These are phyloP conservation scores for Ceratosolen fusciceps DNA, from an alignment of 1,140 invertebrate species.

Conservation along the genomic window DNA sequence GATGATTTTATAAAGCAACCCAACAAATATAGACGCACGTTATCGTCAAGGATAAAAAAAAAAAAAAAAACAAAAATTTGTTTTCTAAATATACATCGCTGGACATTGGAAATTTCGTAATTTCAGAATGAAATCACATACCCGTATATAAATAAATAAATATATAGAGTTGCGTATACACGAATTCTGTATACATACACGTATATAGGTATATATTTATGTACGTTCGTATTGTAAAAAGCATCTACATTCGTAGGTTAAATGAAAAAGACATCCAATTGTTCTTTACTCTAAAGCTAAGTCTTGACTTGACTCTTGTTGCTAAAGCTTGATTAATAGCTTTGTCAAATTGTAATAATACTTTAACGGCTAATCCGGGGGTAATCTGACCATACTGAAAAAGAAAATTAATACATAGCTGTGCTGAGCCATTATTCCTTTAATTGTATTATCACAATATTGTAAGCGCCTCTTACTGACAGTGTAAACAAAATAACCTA, in stretches of 20 bases:
- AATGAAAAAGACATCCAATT: neutral
- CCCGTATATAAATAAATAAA: neutral
- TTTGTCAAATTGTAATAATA: slow-evolving; percentile 96
- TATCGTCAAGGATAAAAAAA: neutral
- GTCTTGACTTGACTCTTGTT: slow-evolving; percentile 90
- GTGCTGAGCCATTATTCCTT: neutral
- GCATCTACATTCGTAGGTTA: neutral
- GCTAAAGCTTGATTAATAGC: slow-evolving; percentile 95
- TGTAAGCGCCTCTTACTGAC: neutral
- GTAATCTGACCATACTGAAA: slow-evolving; percentile 96
- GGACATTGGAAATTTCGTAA: no score
- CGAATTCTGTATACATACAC: neutral
- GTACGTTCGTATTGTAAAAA: neutral
- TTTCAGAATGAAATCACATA: neutral
- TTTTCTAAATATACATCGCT: neutral
- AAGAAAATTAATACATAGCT: slow-evolving; percentile 40
- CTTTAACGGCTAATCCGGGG: slow-evolving; percentile 90
- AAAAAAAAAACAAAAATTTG: no score
- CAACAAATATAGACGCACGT: neutral
- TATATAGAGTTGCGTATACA: no score
- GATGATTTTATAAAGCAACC: neutral
- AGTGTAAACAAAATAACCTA: slow-evolving; percentile 49
- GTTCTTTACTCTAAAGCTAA: slow-evolving; percentile 87
- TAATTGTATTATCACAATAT: neutral
- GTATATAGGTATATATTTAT: no score